phyloP scores from a whole-genome alignment of 2,888 invertebrate genomes.

The Cerceris rybyensis region DNA sequence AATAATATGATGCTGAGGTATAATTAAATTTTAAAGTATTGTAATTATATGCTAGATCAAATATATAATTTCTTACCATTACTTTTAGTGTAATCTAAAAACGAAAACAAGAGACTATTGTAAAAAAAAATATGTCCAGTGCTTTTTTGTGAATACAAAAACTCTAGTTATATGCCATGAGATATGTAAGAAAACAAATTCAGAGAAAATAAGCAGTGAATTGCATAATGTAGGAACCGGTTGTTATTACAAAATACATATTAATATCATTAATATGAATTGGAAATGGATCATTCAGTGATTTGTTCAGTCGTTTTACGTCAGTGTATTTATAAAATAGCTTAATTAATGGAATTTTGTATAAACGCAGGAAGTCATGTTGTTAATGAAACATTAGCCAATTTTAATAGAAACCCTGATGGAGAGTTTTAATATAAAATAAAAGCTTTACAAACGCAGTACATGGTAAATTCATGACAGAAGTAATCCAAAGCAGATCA shows the following conservation, averaged over 20 bases:
- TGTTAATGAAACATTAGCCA: constrained; percentile 50
- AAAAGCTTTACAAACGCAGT: constrained; percentile 60
- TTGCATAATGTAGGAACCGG: constrained; percentile 57
- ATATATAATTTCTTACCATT: constrained; percentile 40
- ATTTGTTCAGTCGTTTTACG: constrained; percentile 57
- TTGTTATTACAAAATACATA: constrained; percentile 61
- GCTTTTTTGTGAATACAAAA: constrained; percentile 66
- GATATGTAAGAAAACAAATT: constrained; percentile 45
- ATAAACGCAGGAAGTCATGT: constrained; percentile 46
- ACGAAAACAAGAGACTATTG: constrained; percentile 57
- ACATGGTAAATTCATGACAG: constrained; percentile 50
- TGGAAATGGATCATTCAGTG: constrained; percentile 50
- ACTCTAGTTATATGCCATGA: constrained; percentile 35
- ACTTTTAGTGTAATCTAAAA: constrained; percentile 51
- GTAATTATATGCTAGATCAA: constrained; percentile 31
- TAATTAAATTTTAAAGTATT: constrained; percentile 29
- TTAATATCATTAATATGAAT: constrained; percentile 59
- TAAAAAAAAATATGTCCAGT: constrained; percentile 65
- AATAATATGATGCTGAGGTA: constrained; percentile 3
- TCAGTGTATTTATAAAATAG: constrained; percentile 61
- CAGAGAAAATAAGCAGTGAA: constrained; percentile 29
- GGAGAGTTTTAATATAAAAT: constrained; percentile 58
- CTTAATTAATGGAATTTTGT: constrained; percentile 59
- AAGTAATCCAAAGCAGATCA: constrained; percentile 16
- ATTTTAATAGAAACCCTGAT: constrained; percentile 45